Evolutionary conservation across 2,888 invertebrate genomes (phyloP).

Genomic region (Disparrhopalites patrizii): DNA sequence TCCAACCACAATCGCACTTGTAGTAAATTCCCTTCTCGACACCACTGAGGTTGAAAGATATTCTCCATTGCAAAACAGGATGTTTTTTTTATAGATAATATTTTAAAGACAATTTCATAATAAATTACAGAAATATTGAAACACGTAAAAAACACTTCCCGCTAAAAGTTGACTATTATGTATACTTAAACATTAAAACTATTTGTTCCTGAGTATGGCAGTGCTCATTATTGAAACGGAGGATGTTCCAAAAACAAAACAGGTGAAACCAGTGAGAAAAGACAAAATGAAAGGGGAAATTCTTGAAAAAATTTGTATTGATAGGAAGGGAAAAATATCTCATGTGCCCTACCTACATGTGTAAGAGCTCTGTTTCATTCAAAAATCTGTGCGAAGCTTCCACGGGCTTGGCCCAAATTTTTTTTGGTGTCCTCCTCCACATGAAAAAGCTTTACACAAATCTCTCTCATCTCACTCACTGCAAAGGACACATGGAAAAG

Average conservation of each 20-base stretch:
- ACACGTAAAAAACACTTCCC: no score
- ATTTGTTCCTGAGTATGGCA: constrained; percentile 5
- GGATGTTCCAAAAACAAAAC: neutral
- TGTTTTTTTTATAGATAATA: neutral
- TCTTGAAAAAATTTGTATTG: neutral
- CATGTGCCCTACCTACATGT: no score
- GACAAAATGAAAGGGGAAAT: no score
- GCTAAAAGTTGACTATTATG: no score
- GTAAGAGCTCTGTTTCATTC: neutral
- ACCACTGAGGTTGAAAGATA: constrained; percentile 87
- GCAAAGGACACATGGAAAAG: no score
- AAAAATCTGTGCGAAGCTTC: neutral
- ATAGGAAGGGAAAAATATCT: no score
- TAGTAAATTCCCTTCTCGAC: constrained; percentile 95
- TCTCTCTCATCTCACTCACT: no score
- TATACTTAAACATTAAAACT: neutral
- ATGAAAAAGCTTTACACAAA: no score
- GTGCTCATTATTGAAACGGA: neutral
- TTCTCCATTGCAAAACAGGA: constrained; percentile 80
- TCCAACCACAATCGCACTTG: constrained; percentile 99
- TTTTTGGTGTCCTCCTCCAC: constrained; percentile 1
- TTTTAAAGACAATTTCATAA: constrained; percentile 1
- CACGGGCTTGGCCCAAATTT: constrained; percentile 22
- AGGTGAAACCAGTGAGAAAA: no score
- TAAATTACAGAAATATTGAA: neutral